Evolutionary conservation across 2,888 invertebrate genomes (phyloP).

Genomic region (Teleiodes luculella): DNA sequence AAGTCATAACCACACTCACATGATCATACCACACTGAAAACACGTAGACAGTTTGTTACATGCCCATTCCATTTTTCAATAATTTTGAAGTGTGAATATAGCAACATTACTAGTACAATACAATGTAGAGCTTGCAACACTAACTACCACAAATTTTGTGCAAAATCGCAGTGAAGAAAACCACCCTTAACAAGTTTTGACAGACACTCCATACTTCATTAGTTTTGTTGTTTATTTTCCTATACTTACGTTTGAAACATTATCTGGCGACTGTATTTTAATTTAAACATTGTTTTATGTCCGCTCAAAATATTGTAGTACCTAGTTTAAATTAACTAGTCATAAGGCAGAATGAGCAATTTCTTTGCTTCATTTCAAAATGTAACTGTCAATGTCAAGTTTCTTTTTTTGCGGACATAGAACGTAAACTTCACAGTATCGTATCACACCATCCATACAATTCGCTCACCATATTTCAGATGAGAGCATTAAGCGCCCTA

Average conservation of each 20-base stretch:
- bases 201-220: slow-evolving; percentile 8
- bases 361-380: neutral
- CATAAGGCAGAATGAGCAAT: neutral
- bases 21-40: slow-evolving; percentile 34
- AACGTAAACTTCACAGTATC: slow-evolving; percentile 54
- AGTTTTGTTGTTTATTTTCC: slow-evolving; percentile 15
- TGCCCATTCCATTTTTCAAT: slow-evolving; percentile 39
- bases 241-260: slow-evolving; percentile 14
- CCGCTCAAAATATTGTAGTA: slow-evolving; percentile 14
- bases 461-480: slow-evolving; percentile 79
- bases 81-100: slow-evolving; percentile 47
- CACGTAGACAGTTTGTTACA: slow-evolving; percentile 31
- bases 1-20: slow-evolving; percentile 54
- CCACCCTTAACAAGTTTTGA: neutral
- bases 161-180: slow-evolving; percentile 28
- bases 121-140: slow-evolving; percentile 70
- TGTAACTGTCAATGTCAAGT: slow-evolving; percentile 6
- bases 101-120: slow-evolving; percentile 50
- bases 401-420: slow-evolving; percentile 47
- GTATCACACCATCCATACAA: slow-evolving; percentile 68
- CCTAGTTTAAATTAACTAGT: neutral
- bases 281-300: slow-evolving; percentile 25
- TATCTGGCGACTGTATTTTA: slow-evolving; percentile 10
- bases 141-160: slow-evolving; percentile 46
- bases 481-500: slow-evolving; percentile 89